Evolutionary conservation across 1,140 invertebrate genomes (phyloP).

Genomic region (Temnothorax curvispinosus): DNA sequence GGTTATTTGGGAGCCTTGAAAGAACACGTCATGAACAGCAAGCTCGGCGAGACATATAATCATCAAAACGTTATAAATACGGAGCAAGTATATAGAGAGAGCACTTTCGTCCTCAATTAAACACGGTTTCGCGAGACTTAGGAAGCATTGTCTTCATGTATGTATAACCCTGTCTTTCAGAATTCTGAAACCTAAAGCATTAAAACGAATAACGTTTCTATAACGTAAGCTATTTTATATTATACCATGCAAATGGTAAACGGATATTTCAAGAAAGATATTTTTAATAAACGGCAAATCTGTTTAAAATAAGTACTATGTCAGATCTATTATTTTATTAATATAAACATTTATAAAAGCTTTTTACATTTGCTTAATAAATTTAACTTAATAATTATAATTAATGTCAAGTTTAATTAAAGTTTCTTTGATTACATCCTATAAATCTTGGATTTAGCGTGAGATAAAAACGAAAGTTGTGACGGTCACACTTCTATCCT

Average conservation of each 20-base stretch:
- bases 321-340: not conserved
- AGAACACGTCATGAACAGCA: constrained; percentile 11
- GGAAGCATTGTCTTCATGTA: not conserved
- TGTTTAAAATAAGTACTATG: not conserved
- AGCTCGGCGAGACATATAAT: not conserved
- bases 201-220: not conserved
- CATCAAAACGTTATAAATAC: constrained; percentile 11
- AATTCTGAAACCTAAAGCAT: not conserved
- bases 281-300: not conserved
- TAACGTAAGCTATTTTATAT: constrained; percentile 1
- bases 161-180: not conserved
- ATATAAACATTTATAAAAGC: not conserved
- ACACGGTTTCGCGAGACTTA: not conserved
- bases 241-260: not conserved
- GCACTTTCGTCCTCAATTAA: not conserved
- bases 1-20: not conserved
- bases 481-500: not conserved
- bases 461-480: not conserved
- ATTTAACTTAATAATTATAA: not conserved
- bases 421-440: not conserved
- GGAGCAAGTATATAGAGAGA: not conserved
- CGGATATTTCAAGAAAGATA: not conserved
- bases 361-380: not conserved
- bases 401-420: constrained; percentile 10
- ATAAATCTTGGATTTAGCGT: not conserved